A percentile compares a stretch with the other conserved stretches of the same genome.
phyloP scores from a whole-genome alignment of 1,140 invertebrate species.

The Heliconius nattereri region DNA sequence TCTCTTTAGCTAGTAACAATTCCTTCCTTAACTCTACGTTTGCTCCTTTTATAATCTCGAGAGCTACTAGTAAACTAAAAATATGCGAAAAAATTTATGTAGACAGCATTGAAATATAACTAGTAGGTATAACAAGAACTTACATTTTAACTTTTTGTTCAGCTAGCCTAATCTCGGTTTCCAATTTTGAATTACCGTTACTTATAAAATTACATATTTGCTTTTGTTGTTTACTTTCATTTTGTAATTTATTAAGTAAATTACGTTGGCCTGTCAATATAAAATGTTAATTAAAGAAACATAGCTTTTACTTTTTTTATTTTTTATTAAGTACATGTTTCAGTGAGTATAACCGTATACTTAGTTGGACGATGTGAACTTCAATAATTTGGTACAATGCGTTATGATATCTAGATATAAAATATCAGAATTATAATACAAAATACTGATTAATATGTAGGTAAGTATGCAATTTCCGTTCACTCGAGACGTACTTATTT shows the following conservation, averaged over 20 bases:
- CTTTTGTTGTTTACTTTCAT: slow-evolving; percentile 53
- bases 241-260: slow-evolving; percentile 56
- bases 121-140: slow-evolving; percentile 3
- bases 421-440: not conserved
- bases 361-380: not conserved
- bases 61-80: slow-evolving; percentile 48
- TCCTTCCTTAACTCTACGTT: slow-evolving; percentile 67
- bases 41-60: slow-evolving; percentile 57
- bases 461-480: too few species aligned
- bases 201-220: slow-evolving; percentile 58
- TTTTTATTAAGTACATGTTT: not conserved
- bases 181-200: slow-evolving; percentile 57
- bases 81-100: not conserved
- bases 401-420: not conserved
- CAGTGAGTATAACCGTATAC: not conserved
- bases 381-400: not conserved
- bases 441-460: not conserved
- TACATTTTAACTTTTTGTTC: slow-evolving; percentile 63
- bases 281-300: slow-evolving; percentile 12
- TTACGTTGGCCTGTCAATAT: slow-evolving; percentile 49
- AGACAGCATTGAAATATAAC: not conserved
- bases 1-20: slow-evolving; percentile 53
- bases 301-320: not conserved
- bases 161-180: slow-evolving; percentile 62
- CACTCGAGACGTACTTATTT: too few species aligned